phyloP scores from a whole-genome alignment of 2,888 invertebrate genomes.

The Lypha dubia region DNA sequence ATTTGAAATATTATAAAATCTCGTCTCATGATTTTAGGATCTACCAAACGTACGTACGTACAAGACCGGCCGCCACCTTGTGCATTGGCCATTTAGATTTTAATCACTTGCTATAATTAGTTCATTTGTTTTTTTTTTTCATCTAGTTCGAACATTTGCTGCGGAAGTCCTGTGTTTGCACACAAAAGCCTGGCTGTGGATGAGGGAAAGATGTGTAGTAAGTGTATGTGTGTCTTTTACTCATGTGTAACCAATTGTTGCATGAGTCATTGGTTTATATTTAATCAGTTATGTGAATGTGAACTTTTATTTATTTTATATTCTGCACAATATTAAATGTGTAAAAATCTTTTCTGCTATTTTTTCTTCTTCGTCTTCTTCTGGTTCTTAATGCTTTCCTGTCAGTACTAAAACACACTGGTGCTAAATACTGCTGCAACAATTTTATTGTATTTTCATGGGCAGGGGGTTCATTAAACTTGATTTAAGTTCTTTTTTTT shows the following conservation, averaged over 20 bases:
- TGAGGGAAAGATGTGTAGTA: slow-evolving; percentile 4
- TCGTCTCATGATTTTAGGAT: slow-evolving; percentile 3
- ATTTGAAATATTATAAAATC: slow-evolving; percentile 48
- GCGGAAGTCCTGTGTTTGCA: slow-evolving; percentile 64
- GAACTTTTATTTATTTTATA: slow-evolving; percentile 27
- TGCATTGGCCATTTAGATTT: slow-evolving; percentile 72
- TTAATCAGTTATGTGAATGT: slow-evolving; percentile 57
- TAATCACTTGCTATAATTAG: slow-evolving; percentile 71
- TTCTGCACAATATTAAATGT: slow-evolving; percentile 13
- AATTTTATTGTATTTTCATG: slow-evolving; percentile 3
- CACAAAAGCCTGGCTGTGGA: background rate
- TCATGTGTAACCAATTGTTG: slow-evolving; percentile 72
- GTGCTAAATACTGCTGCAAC: slow-evolving; percentile 20
- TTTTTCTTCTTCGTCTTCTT: background rate
- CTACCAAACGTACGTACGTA: background rate
- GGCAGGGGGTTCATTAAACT: slow-evolving; percentile 64
- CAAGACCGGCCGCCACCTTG: no score
- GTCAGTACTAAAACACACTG: background rate
- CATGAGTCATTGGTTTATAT: slow-evolving; percentile 67
- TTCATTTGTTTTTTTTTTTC: slow-evolving; percentile 59
- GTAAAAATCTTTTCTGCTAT: background rate
- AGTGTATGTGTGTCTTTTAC: slow-evolving; percentile 18
- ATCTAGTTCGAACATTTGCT: slow-evolving; percentile 60
- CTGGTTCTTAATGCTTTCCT: slow-evolving; percentile 47
- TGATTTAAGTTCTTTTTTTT: slow-evolving; percentile 42